Conservation (phyloP, 2,113 vertebrate species). For the Callocephalon fimbriatum region DNA sequence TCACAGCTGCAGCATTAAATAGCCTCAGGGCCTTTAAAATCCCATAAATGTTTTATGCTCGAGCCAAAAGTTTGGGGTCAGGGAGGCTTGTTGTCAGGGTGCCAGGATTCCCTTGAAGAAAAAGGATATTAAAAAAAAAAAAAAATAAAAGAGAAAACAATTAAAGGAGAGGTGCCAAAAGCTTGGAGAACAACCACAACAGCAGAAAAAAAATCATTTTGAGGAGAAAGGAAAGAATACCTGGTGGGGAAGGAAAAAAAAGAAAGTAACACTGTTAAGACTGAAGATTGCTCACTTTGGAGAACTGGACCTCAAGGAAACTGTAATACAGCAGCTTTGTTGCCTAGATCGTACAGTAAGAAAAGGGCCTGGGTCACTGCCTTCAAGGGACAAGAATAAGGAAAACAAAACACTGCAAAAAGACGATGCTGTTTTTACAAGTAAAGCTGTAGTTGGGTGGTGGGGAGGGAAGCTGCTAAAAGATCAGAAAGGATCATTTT, state of each 20-base stretch:
- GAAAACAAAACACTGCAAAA: background rate
- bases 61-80: background rate
- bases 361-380: background rate
- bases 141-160: accelerated
- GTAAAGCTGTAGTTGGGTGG: accelerated
- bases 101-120: background rate
- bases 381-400: background rate
- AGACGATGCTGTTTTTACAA: background rate
- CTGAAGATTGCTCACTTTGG: background rate
- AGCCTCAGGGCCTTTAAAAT: background rate
- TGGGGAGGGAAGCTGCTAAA: background rate
- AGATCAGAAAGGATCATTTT: background rate
- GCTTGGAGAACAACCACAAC: background rate
- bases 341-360: background rate
- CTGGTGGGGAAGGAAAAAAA: background rate
- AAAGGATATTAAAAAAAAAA: background rate
- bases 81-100: background rate
- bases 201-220: background rate
- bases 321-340: background rate
- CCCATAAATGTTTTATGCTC: background rate
- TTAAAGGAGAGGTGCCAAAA: background rate
- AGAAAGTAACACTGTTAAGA: background rate
- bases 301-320: background rate
- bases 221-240: background rate
- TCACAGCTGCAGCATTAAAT: constrained; percentile 7